Conservation (phyloP, 2,888 invertebrate species). For the Crossocerus cetratus region DNA sequence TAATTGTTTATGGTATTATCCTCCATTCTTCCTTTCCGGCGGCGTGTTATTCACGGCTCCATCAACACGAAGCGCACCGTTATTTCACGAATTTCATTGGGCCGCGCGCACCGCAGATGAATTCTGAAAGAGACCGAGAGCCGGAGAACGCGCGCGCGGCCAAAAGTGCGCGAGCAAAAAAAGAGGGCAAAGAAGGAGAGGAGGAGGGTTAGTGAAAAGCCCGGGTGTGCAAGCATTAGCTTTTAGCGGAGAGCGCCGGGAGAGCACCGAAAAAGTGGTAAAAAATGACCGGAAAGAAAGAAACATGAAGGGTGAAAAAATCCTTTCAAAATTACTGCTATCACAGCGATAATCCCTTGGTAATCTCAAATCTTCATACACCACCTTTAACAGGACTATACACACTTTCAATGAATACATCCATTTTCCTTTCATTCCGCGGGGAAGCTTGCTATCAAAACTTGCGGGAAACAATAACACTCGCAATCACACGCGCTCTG, state of each 20-base stretch:
- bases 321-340: conserved; percentile 65
- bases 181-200: conserved; percentile 27
- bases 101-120: conserved; percentile 42
- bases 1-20: not conserved
- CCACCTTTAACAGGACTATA: too few relatives aligned
- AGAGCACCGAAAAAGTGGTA: conserved; percentile 25
- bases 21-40: not conserved
- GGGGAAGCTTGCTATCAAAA: too few relatives aligned
- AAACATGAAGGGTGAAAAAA: conserved; percentile 49
- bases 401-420: too few relatives aligned
- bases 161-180: conserved; percentile 36
- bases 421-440: too few relatives aligned
- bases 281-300: conserved; percentile 33
- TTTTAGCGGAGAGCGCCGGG: conserved; percentile 48
- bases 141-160: conserved; percentile 31
- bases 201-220: conserved; percentile 29
- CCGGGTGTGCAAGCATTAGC: conserved; percentile 54
- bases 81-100: conserved; percentile 47
- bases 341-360: conserved; percentile 14
- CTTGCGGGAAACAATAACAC: too few relatives aligned
- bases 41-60: not conserved
- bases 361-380: too few relatives aligned
- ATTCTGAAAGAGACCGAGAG: not conserved
- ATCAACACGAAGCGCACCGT: conserved; percentile 7
- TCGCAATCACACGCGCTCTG: too few relatives aligned